Evolutionary conservation across 2,113 vertebrate genomes (phyloP), one percentile per base, ranked within the genome.

Genomic region (Sceloporus tristichus): DNA sequence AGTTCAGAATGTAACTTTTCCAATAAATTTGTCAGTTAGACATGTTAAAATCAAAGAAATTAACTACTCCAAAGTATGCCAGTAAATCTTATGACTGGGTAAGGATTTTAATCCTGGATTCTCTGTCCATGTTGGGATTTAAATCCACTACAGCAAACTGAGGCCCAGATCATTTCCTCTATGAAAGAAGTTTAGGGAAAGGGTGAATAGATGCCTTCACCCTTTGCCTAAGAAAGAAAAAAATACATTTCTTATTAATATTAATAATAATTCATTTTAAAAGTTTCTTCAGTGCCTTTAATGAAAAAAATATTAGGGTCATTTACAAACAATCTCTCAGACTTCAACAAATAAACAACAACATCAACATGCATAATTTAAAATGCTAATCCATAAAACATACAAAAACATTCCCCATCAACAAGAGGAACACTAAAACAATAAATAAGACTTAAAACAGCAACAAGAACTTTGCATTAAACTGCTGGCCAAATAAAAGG

Each of bases 281-380:
- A 73, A 11, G n/a, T 38, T 34, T 73, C n/a, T 73, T 13, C 14
- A 34, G 13, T 16, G 42, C 27, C 42, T 78, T 78, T 78, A 78
- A 54, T 78, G 29, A 78, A 48, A 27, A 53, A 14, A n/a, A n/a
- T 14, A 62, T 18, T 62, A 62, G 59, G 18, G 13, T 4, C 18
- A 62, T 16, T 62, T 73, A 73, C 71, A 73, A 53, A 13, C 42
- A 78, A 27, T 27, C n/a, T 82, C 34, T 40, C 40, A 82, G 34
- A 82, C 10, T 42, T 40, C 38, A 42, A 42, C 38, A 27, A 79
- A 79, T 54, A 79, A 82, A 82, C 38, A 59, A 9, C 56, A 82
- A 82, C 80, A 82, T 66, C 65, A 66, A 66, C 38, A 82, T 40
- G 25, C 59, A 66, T 82, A 82, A 82, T 66, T 82, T 82, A 82